These are phyloP conservation scores for Mesocricetus auratus DNA, from an alignment of 2,113 vertebrate species.

Conservation along the genomic window DNA sequence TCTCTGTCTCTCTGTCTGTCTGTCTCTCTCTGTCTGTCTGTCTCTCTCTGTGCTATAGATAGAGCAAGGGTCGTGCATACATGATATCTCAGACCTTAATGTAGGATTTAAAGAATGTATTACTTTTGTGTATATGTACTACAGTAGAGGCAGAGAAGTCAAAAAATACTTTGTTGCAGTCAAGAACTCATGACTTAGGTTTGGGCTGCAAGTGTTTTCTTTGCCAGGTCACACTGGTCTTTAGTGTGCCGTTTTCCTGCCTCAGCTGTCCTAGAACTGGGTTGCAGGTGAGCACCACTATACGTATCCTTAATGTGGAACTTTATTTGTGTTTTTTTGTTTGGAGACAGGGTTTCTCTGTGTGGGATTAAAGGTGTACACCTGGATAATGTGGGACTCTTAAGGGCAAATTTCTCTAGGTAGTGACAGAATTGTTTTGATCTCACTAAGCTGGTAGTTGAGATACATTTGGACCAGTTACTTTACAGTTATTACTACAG, in stretches of 20 bases:
- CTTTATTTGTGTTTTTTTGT: neutral
- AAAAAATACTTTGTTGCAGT: neutral
- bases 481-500: neutral
- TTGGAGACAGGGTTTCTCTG: neutral
- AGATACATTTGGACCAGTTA: neutral
- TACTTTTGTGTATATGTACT: neutral
- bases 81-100: neutral
- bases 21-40: too few species aligned
- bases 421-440: neutral
- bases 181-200: neutral
- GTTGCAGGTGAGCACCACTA: neutral
- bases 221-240: neutral
- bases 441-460: neutral
- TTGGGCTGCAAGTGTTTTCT: neutral
- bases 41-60: too few species aligned
- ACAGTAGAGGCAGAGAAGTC: neutral
- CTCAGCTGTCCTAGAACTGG: neutral
- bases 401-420: neutral
- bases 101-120: neutral
- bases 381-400: neutral
- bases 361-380: too few species aligned
- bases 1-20: too few species aligned
- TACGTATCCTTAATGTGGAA: neutral
- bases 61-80: too few species aligned
- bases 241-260: neutral